Evolutionary conservation across 2,888 invertebrate genomes (phyloP), one percentile per base, ranked within the genome.

Genomic region (Bombylius discolor): DNA sequence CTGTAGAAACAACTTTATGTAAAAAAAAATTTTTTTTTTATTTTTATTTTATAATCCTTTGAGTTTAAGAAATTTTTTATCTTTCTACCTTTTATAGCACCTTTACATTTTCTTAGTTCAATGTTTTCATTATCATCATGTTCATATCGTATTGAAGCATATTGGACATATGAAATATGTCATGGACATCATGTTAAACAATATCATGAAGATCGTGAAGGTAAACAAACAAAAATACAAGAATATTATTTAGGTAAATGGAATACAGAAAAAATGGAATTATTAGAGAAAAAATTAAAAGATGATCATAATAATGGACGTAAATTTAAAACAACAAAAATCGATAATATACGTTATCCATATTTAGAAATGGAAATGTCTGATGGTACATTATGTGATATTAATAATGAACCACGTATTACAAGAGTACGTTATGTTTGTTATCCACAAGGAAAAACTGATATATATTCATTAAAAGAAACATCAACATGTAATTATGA

Each of bases 111-210:
- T 23, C 72, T 96, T 50, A 78, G 82, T 58, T 84, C 87, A 0
- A 73, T 94, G 56, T 90, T 95, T 69, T 75, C 78, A 3, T 84
- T 87, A 64, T 82, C 84, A 62, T 81, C 84, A 51, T 96, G 95
- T 68, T 90, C 92, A 0, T 92, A 89, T 66, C 80, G 90, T 60
- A 74, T 92, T 52, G 94, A 93, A 69, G 84, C 87, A 4, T 97
- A 94, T 68, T 97, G 97, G 97, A 92, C 92, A 0, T 97, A 97
- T 70, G 95, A 97, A 73, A 81, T 97, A 39, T 97, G 97, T 66
- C 97, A 97, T 73, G 96, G 96, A 0, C 79, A 83, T 63, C 88
- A 87, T 70, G 82, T 98, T 5, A 80, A 91, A 34, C 98, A 99
- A 70, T 99, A 91, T 70, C 97, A 99, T 71, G 97, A 98, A 70